These are phyloP conservation scores for Calypte anna DNA, from an alignment of 2,113 vertebrate genomes.

Conservation along the genomic window DNA sequence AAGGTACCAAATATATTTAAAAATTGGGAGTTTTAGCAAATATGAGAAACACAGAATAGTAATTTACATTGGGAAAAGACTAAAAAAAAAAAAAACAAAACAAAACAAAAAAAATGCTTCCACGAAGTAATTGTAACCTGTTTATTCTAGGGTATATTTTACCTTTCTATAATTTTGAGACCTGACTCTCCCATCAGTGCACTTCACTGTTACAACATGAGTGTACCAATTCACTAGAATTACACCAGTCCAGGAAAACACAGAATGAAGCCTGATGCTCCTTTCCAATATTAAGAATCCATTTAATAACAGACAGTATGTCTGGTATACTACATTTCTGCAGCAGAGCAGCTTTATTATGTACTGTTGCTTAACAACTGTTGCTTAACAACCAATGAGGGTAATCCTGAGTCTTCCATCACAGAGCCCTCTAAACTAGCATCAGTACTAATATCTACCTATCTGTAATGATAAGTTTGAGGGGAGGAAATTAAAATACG, in stretches of 20 bases:
- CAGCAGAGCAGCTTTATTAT: conserved; percentile 50
- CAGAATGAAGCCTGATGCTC: background rate
- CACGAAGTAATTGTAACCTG: background rate
- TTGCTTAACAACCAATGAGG: conserved; percentile 69
- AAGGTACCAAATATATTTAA: background rate
- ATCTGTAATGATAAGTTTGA: background rate
- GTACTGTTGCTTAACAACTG: conserved; percentile 71
- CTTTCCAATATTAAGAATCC: conserved; percentile 29
- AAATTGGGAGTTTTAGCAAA: background rate
- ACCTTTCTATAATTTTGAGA: background rate
- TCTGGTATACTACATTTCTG: background rate
- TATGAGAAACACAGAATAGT: background rate
- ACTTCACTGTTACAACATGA: background rate
- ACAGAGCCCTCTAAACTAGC: conserved; percentile 2
- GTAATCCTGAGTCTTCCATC: conserved; percentile 55
- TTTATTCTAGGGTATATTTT: background rate
- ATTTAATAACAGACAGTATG: conserved; percentile 48
- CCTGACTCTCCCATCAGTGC: background rate
- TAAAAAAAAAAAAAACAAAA: background rate
- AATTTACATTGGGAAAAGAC: background rate
- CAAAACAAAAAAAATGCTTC: background rate
- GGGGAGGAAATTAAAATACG: conserved; percentile 44
- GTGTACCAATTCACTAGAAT: background rate
- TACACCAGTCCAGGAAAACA: background rate
- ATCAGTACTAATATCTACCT: conserved; percentile 14